Conservation (phyloP, 1,140 invertebrate species). For the Cydia fagiglandana region DNA sequence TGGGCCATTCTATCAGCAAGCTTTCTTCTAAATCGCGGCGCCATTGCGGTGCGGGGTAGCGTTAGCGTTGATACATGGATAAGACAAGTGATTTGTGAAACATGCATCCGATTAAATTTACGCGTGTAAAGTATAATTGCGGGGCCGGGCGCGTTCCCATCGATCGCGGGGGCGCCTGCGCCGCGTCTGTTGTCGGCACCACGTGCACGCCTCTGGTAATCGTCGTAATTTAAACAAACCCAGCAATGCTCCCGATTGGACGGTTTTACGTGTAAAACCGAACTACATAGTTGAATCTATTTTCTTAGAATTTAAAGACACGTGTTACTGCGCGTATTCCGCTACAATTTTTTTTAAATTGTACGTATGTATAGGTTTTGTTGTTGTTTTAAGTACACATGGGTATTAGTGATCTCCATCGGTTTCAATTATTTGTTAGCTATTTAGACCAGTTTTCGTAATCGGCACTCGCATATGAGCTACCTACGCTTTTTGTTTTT, state of each 20-base stretch:
- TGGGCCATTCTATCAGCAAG: neutral
- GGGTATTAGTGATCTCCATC: too few species aligned
- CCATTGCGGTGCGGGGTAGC: constrained; percentile 35
- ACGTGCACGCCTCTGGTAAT: constrained; percentile 61
- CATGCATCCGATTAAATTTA: constrained; percentile 49
- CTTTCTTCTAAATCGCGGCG: neutral
- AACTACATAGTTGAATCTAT: constrained; percentile 51
- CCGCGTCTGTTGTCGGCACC: constrained; percentile 61
- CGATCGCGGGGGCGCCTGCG: constrained; percentile 49
- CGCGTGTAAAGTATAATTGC: constrained; percentile 62
- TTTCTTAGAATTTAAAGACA: constrained; percentile 57
- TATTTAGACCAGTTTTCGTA: constrained; percentile 36
- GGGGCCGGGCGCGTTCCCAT: constrained; percentile 53
- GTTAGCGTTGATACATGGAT: constrained; percentile 55
- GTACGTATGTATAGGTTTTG: neutral
- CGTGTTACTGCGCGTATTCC: constrained; percentile 38
- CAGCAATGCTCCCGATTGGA: constrained; percentile 51
- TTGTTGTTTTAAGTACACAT: neutral
- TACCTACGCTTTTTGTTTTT: too few species aligned
- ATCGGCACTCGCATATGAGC: constrained; percentile 2
- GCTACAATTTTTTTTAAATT: neutral
- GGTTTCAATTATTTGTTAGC: neutral
- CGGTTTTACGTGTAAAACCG: constrained; percentile 66
- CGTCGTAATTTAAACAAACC: constrained; percentile 70
- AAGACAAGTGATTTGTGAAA: constrained; percentile 42